phyloP scores from a whole-genome alignment of 2,797 vertebrate species.

The Benthosema pterotum region DNA sequence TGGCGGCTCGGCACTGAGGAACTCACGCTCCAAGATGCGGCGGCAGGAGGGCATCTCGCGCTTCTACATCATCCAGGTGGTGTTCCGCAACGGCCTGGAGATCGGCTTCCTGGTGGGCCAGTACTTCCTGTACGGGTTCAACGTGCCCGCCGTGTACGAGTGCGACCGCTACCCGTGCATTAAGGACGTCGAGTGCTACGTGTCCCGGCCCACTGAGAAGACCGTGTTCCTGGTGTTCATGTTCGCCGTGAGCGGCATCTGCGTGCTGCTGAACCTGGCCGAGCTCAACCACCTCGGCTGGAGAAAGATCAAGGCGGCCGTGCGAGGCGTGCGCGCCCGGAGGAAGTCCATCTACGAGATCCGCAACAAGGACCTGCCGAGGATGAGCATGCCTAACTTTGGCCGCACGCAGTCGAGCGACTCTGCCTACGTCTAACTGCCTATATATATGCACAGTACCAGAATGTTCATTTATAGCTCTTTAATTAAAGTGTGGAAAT shows the following conservation, averaged over 20 bases:
- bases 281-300: constrained; percentile 94
- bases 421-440: constrained; percentile 87
- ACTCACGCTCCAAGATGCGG: constrained; percentile 88
- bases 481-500: too few species aligned
- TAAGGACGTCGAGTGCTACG: constrained; percentile 93
- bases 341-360: constrained; percentile 94
- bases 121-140: constrained; percentile 92
- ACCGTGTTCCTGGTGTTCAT: constrained; percentile 94
- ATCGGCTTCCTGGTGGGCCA: constrained; percentile 93
- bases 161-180: constrained; percentile 93
- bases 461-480: too few species aligned
- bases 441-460: too few species aligned
- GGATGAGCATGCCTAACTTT: constrained; percentile 92
- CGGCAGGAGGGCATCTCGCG: constrained; percentile 93
- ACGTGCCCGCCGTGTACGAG: constrained; percentile 89
- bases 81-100: constrained; percentile 92
- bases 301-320: constrained; percentile 93
- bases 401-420: constrained; percentile 94
- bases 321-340: constrained; percentile 89
- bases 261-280: constrained; percentile 91
- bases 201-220: constrained; percentile 93
- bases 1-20: constrained; percentile 73
- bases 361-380: constrained; percentile 89
- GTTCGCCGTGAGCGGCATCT: constrained; percentile 93
- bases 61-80: constrained; percentile 94